Evolutionary conservation across 1,140 invertebrate species (phyloP).

Genomic region (Drosophila lacertosa): DNA sequence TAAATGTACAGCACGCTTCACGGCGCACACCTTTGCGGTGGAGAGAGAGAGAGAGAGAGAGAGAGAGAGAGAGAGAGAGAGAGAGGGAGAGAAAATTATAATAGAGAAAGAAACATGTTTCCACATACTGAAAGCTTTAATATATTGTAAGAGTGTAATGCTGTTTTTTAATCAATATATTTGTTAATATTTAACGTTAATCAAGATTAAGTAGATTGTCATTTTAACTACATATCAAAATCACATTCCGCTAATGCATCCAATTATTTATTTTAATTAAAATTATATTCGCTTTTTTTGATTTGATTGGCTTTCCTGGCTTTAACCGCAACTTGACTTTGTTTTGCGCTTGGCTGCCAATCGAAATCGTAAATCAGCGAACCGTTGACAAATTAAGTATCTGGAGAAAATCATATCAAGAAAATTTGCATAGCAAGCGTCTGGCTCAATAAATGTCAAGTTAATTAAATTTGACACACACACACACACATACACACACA

Average conservation of each 20-base stretch:
- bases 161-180: background rate
- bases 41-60: background rate
- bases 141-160: background rate
- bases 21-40: conserved; percentile 5
- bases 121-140: background rate
- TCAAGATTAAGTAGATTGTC: too few relatives aligned
- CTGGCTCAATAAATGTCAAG: conserved; percentile 30
- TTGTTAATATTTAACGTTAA: background rate
- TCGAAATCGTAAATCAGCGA: conserved; percentile 28
- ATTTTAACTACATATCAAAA: too few relatives aligned
- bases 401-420: conserved; percentile 22
- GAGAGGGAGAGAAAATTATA: background rate
- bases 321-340: conserved; percentile 6
- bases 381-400: conserved; percentile 40
- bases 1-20: conserved; percentile 63
- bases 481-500: background rate
- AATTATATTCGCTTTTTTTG: background rate
- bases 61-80: background rate
- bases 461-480: conserved; percentile 46
- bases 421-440: conserved; percentile 33
- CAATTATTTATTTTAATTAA: background rate
- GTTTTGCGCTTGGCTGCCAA: conserved; percentile 16
- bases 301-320: background rate
- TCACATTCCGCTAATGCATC: too few relatives aligned
- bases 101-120: background rate